phyloP scores from a whole-genome alignment of 2,888 invertebrate species.

The Cheiracanthium punctorium region DNA sequence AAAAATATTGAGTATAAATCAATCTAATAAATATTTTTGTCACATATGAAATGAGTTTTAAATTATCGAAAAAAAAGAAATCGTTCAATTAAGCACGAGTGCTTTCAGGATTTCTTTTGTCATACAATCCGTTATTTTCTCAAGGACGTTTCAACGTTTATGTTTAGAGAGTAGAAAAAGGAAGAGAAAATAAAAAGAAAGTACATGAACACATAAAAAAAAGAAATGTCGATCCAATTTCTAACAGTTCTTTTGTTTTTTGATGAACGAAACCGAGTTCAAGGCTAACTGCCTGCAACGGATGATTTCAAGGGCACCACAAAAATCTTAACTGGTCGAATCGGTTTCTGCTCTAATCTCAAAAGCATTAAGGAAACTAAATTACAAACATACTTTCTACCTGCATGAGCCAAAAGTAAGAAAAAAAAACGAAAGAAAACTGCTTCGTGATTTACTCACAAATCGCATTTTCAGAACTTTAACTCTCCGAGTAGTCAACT shows the following conservation, averaged over 20 bases:
- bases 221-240: conserved; percentile 52
- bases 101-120: neutral
- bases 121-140: neutral
- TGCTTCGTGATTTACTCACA: too few species aligned
- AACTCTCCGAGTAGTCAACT: too few species aligned
- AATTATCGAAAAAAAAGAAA: neutral
- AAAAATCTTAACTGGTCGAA: conserved; percentile 18
- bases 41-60: too few species aligned
- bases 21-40: too few species aligned
- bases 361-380: too few species aligned
- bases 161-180: neutral
- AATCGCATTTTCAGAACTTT: too few species aligned
- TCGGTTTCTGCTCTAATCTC: neutral
- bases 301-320: conserved; percentile 55
- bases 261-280: conserved; percentile 48
- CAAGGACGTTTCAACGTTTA: conserved; percentile 19
- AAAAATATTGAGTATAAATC: too few species aligned
- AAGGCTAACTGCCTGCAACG: conserved; percentile 51
- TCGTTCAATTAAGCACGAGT: neutral
- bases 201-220: conserved; percentile 15
- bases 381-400: too few species aligned
- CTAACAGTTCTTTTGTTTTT: conserved; percentile 61
- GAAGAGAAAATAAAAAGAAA: conserved; percentile 13
- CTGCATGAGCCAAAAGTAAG: too few species aligned
- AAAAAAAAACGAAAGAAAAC: too few species aligned